Evolutionary conservation across 2,797 vertebrate genomes (phyloP), one percentile per base, ranked within the genome.

Genomic region (Orestias chungarensis): DNA sequence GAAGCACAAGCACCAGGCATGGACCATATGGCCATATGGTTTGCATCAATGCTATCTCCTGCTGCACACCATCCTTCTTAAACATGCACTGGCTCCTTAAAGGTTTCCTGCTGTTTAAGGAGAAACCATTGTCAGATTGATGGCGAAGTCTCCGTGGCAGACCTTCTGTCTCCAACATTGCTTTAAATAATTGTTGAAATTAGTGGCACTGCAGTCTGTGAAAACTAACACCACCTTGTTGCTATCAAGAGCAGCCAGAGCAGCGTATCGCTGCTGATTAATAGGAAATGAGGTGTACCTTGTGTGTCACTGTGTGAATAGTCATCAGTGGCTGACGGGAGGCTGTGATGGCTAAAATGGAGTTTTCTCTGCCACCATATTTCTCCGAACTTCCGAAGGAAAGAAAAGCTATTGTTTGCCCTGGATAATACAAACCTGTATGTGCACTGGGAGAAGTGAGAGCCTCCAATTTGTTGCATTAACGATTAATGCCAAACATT

Each of bases 11-110:
- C 87, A 85, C 87, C 71, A 78, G 76, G 79, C 88, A 71, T 61
- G 64, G 85, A 86, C 90, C 76, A 74, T 38, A 38, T 71, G 78
- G 84, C 91, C 92, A 94, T 94, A 92, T 92, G 92, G 93, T 68
- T 89, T 81, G 77, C 70, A 87, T 76, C 80, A 64, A 82, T 75
- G 76, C 65, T 76, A 29, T 66, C 77, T 68, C 80, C 75, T 81
- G 73, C 78, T 73, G 75, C 0, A 33, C 64, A 71, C 64, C 35
- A 46, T 35, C 61, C 14, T 47, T 86, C 83, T 81, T 80, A 73
- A 52, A 83, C 81, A 77, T 77, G 81, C 68, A 69, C 66, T 79
- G 20, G 65, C 66, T 80, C 73, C 43, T 78, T 71, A 75, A 43
- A 82, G 77, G 66, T 68, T 40, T 73, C 81, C 79, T 66, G 86